Evolutionary conservation across 2,797 vertebrate species (phyloP).

Genomic region (Astyanax mexicanus): DNA sequence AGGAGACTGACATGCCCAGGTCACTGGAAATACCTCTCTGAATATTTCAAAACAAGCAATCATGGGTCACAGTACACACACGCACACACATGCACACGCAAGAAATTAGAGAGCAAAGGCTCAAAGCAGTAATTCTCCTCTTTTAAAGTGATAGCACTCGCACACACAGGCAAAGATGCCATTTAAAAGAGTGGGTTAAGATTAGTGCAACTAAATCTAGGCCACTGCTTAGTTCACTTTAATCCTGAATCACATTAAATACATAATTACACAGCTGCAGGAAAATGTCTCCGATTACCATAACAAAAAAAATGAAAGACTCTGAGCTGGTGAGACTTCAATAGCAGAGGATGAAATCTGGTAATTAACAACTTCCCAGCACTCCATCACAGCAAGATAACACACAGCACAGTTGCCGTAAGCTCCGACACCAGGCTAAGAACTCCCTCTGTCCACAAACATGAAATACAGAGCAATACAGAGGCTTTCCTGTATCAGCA

Average conservation of each 20-base stretch:
- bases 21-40: constrained; percentile 42
- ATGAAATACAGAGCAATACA: constrained; percentile 18
- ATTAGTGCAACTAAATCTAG: constrained; percentile 58
- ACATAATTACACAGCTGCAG: constrained; percentile 70
- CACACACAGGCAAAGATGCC: constrained; percentile 20
- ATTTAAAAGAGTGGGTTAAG: constrained; percentile 41
- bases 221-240: constrained; percentile 60
- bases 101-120: constrained; percentile 50
- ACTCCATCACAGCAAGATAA: constrained; percentile 38
- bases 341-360: constrained; percentile 50
- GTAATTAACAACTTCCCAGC: constrained; percentile 55
- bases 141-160: constrained; percentile 42
- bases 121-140: constrained; percentile 39
- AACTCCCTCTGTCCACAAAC: constrained; percentile 10
- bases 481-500: constrained; percentile 11
- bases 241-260: constrained; percentile 75
- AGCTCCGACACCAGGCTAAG: constrained; percentile 35
- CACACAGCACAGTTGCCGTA: constrained; percentile 37
- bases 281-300: constrained; percentile 71
- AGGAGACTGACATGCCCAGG: constrained; percentile 27
- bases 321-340: constrained; percentile 51
- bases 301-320: constrained; percentile 60
- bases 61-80: constrained; percentile 25
- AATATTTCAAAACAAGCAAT: constrained; percentile 56
- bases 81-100: constrained; percentile 27